phyloP scores from a whole-genome alignment of 1,140 invertebrate species.

The Antheraea pernyi region DNA sequence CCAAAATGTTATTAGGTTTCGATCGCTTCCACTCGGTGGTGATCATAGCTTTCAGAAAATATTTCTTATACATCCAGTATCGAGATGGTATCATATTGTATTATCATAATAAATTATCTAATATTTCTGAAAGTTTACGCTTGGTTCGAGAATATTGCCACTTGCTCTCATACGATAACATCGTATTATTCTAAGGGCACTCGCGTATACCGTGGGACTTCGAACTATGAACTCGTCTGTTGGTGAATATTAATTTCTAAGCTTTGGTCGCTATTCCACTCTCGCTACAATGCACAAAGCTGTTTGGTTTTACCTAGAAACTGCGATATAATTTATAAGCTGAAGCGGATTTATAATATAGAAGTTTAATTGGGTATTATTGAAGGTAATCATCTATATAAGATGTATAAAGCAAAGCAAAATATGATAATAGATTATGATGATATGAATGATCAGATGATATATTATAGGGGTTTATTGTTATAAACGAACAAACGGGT shows the following conservation, averaged over 20 bases:
- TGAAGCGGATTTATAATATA: neutral
- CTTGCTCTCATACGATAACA: neutral
- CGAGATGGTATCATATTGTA: neutral
- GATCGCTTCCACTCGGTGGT: too few relatives aligned
- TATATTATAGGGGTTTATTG: too few relatives aligned
- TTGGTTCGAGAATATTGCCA: neutral
- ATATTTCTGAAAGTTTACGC: neutral
- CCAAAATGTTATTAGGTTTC: too few relatives aligned
- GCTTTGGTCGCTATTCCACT: constrained; percentile 7
- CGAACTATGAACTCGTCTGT: constrained; percentile 6
- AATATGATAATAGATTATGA: too few relatives aligned
- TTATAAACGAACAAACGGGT: too few relatives aligned
- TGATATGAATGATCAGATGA: too few relatives aligned
- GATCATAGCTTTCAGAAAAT: too few relatives aligned
- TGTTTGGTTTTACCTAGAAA: constrained; percentile 9
- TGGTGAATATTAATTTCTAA: constrained; percentile 14
- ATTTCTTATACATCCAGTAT: too few relatives aligned
- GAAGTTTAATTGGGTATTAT: too few relatives aligned
- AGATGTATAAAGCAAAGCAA: too few relatives aligned
- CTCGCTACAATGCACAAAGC: constrained; percentile 6
- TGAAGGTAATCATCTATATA: too few relatives aligned
- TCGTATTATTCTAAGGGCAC: constrained; percentile 12
- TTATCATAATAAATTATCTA: neutral
- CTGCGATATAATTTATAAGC: neutral
- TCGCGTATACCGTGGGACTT: constrained; percentile 1